Percentiles rank a stretch among this genome's conserved stretches.
These are phyloP conservation scores for Drosophila sturtevanti DNA, from an alignment of 1,140 invertebrate genomes.

Conservation along the genomic window DNA sequence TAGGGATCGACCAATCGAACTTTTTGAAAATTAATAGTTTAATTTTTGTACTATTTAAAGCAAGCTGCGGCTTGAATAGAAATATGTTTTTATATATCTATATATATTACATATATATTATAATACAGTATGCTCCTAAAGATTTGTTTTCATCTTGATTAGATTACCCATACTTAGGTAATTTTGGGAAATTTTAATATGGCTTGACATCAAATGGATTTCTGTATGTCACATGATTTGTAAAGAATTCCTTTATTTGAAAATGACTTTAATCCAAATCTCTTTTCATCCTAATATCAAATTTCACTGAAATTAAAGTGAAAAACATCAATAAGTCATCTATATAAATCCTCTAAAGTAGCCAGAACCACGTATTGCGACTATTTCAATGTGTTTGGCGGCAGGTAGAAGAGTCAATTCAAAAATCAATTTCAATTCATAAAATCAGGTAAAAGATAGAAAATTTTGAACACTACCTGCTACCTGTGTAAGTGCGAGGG, in stretches of 20 bases:
- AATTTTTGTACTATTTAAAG: no score
- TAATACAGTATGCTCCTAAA: no score
- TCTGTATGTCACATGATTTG: not conserved
- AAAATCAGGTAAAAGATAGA: constrained; percentile 38
- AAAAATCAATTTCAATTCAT: constrained; percentile 58
- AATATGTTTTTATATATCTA: no score
- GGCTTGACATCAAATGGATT: no score
- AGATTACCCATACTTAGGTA: no score
- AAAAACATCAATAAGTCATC: constrained; percentile 42
- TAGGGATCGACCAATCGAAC: no score
- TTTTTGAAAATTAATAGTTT: no score
- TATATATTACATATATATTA: not conserved
- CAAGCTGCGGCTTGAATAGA: no score
- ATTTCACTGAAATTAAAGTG: constrained; percentile 32
- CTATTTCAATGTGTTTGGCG: constrained; percentile 32
- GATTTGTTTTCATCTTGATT: no score
- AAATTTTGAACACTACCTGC: constrained; percentile 15
- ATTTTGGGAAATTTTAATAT: no score
- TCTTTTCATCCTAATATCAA: constrained; percentile 32
- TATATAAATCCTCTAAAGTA: constrained; percentile 26
- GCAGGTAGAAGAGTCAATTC: constrained; percentile 37
- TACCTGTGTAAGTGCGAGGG: constrained; percentile 53
- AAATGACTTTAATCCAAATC: constrained; percentile 1
- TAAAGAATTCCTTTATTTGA: not conserved
- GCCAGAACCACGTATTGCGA: not conserved